Evolutionary conservation across 2,113 vertebrate species (phyloP).

Genomic region (Heptranchias perlo): DNA sequence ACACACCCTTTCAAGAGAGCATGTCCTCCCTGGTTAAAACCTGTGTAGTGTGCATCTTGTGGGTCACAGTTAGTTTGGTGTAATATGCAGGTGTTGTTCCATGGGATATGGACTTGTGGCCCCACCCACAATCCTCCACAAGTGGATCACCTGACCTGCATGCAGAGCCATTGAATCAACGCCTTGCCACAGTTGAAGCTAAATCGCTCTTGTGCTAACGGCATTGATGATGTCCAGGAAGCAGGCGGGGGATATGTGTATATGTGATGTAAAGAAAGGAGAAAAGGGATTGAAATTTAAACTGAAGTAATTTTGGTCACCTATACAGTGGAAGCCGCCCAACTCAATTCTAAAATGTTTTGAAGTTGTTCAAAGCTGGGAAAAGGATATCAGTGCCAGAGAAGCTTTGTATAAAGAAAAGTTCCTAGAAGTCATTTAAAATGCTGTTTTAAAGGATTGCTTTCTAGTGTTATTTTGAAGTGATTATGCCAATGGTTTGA

Average conservation of each 20-base stretch:
- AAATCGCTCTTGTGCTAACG: background rate
- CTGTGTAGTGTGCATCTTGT: background rate
- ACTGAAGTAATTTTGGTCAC: background rate
- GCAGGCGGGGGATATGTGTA: background rate
- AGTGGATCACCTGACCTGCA: background rate
- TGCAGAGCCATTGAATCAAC: background rate
- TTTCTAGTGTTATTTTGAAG: background rate
- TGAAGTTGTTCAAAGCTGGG: background rate
- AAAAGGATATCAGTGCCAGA: background rate
- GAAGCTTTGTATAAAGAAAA: no score
- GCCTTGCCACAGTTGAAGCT: background rate
- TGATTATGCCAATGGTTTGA: background rate
- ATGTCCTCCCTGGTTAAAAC: background rate
- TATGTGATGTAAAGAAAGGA: background rate
- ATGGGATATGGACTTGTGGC: background rate
- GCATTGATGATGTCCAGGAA: background rate
- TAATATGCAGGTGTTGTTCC: background rate
- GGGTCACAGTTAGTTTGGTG: background rate
- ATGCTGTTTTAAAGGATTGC: background rate
- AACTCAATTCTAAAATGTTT: background rate
- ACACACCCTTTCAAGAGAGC: background rate
- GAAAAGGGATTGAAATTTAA: background rate
- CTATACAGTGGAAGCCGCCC: background rate
- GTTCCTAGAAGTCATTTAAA: background rate
- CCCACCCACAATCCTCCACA: background rate